These are phyloP conservation scores for Notarius lentiginosus DNA, from an alignment of 2,113 vertebrate genomes.

Conservation along the genomic window DNA sequence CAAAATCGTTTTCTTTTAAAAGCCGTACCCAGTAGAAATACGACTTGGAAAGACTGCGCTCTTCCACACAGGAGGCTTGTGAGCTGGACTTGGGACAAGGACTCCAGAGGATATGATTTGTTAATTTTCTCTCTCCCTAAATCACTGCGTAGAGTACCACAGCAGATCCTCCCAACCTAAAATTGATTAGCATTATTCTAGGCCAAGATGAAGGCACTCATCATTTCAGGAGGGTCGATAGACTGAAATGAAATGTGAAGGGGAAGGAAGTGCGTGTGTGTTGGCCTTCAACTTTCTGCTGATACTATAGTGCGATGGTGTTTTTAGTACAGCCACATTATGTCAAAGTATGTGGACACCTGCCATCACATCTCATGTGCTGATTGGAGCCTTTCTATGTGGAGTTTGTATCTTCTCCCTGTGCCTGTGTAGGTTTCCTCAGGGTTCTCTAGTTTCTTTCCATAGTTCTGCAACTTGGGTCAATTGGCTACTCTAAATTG, in stretches of 20 bases:
- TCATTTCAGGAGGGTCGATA: conserved; percentile 2
- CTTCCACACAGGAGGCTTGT: neutral
- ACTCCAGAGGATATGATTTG: neutral
- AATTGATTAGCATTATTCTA: conserved; percentile 14
- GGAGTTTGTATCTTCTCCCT: no score
- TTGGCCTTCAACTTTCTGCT: neutral
- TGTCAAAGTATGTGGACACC: neutral
- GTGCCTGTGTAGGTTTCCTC: no score
- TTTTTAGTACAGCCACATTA: neutral
- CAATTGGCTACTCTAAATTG: no score
- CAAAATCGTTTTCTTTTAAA: neutral
- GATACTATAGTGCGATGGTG: neutral
- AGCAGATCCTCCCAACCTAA: neutral
- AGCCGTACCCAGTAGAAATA: neutral
- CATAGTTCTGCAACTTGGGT: no score
- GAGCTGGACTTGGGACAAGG: neutral
- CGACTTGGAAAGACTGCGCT: neutral
- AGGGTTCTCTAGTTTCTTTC: no score
- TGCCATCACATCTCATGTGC: neutral
- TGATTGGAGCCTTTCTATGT: neutral
- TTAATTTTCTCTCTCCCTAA: neutral
- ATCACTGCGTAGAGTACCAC: neutral
- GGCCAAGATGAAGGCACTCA: neutral
- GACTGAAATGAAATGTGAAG: conserved; percentile 9
- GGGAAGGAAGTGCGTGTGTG: neutral